Evolutionary conservation across 2,888 invertebrate species (phyloP), one percentile per base, ranked within the genome.

Genomic region (Sinopyrophorus schimmeli): DNA sequence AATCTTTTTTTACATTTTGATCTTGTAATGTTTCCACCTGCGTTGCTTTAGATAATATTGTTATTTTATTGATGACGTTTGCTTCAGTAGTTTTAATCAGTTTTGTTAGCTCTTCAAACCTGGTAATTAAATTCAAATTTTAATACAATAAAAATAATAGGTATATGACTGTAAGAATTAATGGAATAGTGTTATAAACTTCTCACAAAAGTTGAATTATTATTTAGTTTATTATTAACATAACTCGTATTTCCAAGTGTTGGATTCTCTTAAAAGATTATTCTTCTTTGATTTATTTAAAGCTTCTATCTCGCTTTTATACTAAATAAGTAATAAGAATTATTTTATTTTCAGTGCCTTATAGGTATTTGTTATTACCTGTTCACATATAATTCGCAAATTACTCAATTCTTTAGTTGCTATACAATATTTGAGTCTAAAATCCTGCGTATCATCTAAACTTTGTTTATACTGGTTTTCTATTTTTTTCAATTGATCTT

Each of bases 401-500:
- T 48, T 55, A 6, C 28, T 34, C 10, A 61, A 51, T 32, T 63
- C 62, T 28, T 63, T 59, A 3, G 52, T 32, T 7, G 59, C 55
- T 5, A 47, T 12, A 18, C 46, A 53, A 35, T 62, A 64, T 38
- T 65, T 60, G 16, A 52, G 54, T 12, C 62, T 54, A 4, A 66
- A 41, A 21, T 58, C 49, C 52, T 68, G 64, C 2, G 54, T 60
- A 5, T 64, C 59, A 21, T 58, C 57, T 15, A 66, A 48, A 20
- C 57, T 55, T 24, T 58, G 51, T 49, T 63, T 61, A 40, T 65
- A 65, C 10, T 52, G 44, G 10, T 56, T 54, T 44, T 66, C 63
- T 32, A 62, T 53, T 50, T 55, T 58, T 40, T 60, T 55, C 14
- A 66, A 43, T 43, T 64, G 67, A 2, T 52, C 31, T 38, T 64